phyloP scores from a whole-genome alignment of 1,140 invertebrate species.

The Caenorhabditis remanei region DNA sequence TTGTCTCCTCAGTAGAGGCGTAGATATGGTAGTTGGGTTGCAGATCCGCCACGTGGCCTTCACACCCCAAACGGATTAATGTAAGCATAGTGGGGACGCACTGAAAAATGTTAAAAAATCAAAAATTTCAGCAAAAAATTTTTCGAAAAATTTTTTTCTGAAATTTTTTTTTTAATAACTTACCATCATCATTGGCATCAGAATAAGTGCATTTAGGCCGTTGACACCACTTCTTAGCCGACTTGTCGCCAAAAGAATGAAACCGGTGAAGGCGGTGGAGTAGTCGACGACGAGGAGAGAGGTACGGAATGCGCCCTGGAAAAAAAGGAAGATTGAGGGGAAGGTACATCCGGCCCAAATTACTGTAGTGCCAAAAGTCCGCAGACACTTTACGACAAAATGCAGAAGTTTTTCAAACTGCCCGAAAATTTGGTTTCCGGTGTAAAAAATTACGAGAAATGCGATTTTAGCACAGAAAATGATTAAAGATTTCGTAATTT shows the following conservation, averaged over 20 bases:
- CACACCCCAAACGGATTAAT: constrained; percentile 62
- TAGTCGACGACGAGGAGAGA: constrained; percentile 63
- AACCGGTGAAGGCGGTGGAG: constrained; percentile 62
- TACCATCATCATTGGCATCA: constrained; percentile 62
- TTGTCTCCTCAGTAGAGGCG: constrained; percentile 61
- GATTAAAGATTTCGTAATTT: too few relatives aligned
- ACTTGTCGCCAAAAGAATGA: constrained; percentile 63
- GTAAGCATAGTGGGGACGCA: constrained; percentile 61
- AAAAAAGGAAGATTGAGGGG: neutral
- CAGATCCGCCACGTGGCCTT: constrained; percentile 59
- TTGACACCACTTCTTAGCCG: constrained; percentile 51
- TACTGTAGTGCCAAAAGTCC: too few relatives aligned
- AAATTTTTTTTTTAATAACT: neutral
- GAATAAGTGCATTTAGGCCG: constrained; percentile 53
- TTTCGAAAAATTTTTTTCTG: too few relatives aligned
- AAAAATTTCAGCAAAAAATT: neutral
- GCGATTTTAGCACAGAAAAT: too few relatives aligned
- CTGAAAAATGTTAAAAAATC: constrained; percentile 29
- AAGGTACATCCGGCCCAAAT: neutral
- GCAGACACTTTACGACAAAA: too few relatives aligned
- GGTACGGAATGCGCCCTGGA: constrained; percentile 64
- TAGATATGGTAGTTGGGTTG: constrained; percentile 64
- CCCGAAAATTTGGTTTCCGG: too few relatives aligned
- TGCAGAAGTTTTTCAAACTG: too few relatives aligned
- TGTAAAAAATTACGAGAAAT: too few relatives aligned